Evolutionary conservation across 2,113 vertebrate species (phyloP).

Genomic region (Gnathonemus echidnorhynchus): DNA sequence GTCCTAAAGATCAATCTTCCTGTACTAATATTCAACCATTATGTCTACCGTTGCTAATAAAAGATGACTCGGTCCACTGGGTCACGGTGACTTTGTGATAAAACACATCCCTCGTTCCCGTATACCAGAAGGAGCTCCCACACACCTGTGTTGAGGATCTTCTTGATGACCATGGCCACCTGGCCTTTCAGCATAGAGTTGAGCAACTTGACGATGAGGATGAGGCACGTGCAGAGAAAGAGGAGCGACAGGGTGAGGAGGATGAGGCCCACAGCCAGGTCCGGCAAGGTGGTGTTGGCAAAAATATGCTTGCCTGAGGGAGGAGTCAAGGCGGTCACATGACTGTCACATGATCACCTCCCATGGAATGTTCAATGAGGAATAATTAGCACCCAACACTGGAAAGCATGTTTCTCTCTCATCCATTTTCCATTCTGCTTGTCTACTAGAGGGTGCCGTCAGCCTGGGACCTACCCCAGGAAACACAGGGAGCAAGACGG

Average conservation of each 20-base stretch:
- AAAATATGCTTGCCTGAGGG: slow-evolving; percentile 78
- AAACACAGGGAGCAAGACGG: not conserved
- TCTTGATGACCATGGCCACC: slow-evolving; percentile 88
- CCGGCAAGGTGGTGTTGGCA: slow-evolving; percentile 54
- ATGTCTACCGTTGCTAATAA: not conserved
- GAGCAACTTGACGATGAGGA: slow-evolving; percentile 88
- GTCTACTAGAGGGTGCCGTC: not conserved
- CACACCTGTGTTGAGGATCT: slow-evolving; percentile 88
- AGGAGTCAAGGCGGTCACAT: not conserved
- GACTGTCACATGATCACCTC: not conserved
- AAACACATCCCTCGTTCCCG: not conserved
- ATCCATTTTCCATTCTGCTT: not conserved
- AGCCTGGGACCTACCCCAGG: not conserved
- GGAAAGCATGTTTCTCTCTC: not conserved
- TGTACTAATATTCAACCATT: not conserved
- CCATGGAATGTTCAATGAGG: not conserved
- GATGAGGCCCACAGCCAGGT: slow-evolving; percentile 79
- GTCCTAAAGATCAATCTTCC: not conserved
- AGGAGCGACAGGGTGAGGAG: slow-evolving; percentile 74
- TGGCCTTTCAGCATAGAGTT: slow-evolving; percentile 91
- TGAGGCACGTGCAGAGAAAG: slow-evolving; percentile 80
- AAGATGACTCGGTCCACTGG: not conserved
- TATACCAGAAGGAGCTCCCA: not conserved
- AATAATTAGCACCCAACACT: not conserved
- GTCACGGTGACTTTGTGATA: not conserved